Evolutionary conservation across 1,140 invertebrate genomes (phyloP), one percentile per base, ranked within the genome.

Genomic region (Catajapyx aquilonaris): DNA sequence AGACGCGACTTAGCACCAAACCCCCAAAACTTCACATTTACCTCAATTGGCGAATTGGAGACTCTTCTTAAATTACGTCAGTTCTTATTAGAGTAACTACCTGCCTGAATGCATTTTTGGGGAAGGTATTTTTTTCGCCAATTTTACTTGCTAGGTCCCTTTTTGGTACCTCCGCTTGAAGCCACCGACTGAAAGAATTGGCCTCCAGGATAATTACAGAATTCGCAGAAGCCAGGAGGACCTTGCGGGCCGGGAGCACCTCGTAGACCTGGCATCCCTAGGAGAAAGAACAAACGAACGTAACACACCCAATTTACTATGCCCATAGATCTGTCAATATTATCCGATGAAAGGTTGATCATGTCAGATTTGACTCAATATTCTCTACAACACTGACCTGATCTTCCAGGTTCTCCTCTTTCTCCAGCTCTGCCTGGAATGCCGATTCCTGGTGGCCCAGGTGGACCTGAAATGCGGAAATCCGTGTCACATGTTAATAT

Each of bases 191-290:
- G 43, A 7, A 44, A 30, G 20, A 48, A 37, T 40, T 43, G 46
- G 11, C 41, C 46, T 9, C 35, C 41, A 40, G 38, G 49, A 36
- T 61, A 61, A 44, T 64, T 66, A 45, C 68, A 69, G 42, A 61
- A 66, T 48, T 72, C 70, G 46, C 71, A 74, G 44, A 59, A 65
- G 19, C 72, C 72, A 11, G 71, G 66, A 21, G 62, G 50, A 34
- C 68, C 69, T 46, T 60, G 64, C 10, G 56, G 45, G 30, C 69
- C 69, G 31, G 63, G 55, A 37, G 57, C 34, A 20, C 69, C 69
- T 37, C 52, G 47, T 18, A 51, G 44, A 18, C 68, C 67, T 20
- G 61, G 51, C 30, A 50, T 30, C 20, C 64, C 63, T 64, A 34
- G 39, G 41, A 25, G 28, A 34, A 10, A 20, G 31, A 39, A 15